These are phyloP conservation scores for Gracilinanus agilis DNA, from an alignment of 2,113 vertebrate genomes.

Conservation along the genomic window DNA sequence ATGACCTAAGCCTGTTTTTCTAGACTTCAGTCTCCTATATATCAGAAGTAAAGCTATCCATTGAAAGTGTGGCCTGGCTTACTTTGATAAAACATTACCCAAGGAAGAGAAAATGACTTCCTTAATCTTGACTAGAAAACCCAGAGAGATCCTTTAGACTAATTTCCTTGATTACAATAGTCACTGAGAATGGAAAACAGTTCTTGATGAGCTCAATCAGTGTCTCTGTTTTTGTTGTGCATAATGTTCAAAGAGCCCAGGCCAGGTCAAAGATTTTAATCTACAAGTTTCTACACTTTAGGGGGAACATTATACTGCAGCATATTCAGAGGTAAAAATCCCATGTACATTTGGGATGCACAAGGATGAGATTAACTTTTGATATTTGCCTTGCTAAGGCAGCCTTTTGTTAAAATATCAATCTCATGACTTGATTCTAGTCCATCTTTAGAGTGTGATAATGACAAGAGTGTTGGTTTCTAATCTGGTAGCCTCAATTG, in stretches of 20 bases:
- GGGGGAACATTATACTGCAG: conserved; percentile 60
- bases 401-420: neutral
- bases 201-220: conserved; percentile 56
- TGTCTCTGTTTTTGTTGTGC: conserved; percentile 49
- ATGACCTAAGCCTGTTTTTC: neutral
- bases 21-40: neutral
- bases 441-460: conserved; percentile 39
- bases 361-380: conserved; percentile 42
- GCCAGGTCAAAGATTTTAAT: conserved; percentile 26
- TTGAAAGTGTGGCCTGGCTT: conserved; percentile 27
- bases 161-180: conserved; percentile 64
- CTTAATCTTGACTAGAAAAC: conserved; percentile 7
- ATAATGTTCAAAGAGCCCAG: conserved; percentile 18
- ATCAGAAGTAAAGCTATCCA: conserved; percentile 6
- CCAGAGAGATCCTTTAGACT: conserved; percentile 17
- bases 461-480: neutral
- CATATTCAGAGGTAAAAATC: conserved; percentile 67
- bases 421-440: neutral
- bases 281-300: conserved; percentile 70
- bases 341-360: conserved; percentile 66
- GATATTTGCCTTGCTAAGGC: neutral
- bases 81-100: conserved; percentile 15
- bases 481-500: neutral
- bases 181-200: conserved; percentile 54
- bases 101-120: conserved; percentile 61